Base-by-base conservation (phyloP, 1,140 invertebrate genomes). In the Arion vulgaris region DNA sequence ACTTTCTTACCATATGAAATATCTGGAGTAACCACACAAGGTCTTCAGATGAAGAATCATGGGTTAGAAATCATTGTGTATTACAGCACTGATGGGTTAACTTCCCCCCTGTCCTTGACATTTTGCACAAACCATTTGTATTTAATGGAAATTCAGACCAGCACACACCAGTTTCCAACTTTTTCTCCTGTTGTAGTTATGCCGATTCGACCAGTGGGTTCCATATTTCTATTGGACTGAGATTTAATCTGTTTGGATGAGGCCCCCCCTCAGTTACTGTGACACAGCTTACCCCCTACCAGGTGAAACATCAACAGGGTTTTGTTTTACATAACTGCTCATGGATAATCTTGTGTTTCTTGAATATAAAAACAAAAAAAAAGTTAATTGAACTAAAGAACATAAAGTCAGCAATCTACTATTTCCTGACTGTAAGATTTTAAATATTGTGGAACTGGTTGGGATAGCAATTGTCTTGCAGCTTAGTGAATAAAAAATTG, bases 11-110 rank as follows among this genome's bases (percentile, higher is more conserved):
- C 94, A 0, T 94, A 95, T 53, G 95, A 95, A 87, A 91, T 97
- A 13, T 96, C 96, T 19, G 96, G 96, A 72, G 92, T 98, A 17
- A 92, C 94, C n/a, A 97, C 95, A 0, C 95, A 95, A 90, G 92
- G 92, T 34, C 83, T 87, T 19, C 86, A 7, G 89, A 89, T 34
- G 73, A 71, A 26, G 84, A 87, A 51, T 78, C 89, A 49, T 97
- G 95, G 95, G 96, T 97, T 0, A 94, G 94, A 0, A 93, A 94
- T 95, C 90, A 94, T 94, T 85, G 91, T 97, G 17, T 87, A 85
- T 76, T 88, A 88, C 85, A 90, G 89, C 53, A 87, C 69, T 26
- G 89, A 90, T 74, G 89, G 89, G 71, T 72, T 53, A 77, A 84
- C 68, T 90, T 85, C 66, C 69, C 76, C 13, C 84, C 89, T 17